phyloP scores from a whole-genome alignment of 2,888 invertebrate species.

The Andrena dorsata region DNA sequence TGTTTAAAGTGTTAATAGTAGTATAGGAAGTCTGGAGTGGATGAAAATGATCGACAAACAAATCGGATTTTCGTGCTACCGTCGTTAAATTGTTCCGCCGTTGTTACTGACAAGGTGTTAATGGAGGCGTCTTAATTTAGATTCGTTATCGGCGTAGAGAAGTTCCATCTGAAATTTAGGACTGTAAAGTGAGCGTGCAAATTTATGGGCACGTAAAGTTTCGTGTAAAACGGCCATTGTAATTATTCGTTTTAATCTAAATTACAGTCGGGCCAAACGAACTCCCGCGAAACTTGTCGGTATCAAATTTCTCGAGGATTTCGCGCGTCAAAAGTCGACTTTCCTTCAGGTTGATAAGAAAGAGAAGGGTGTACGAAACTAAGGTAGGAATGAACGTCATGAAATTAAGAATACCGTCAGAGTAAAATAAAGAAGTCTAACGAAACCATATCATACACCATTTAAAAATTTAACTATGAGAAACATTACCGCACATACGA shows the following conservation, averaged over 20 bases:
- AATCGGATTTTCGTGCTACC: background rate
- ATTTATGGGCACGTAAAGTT: constrained; percentile 54
- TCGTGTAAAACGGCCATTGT: constrained; percentile 50
- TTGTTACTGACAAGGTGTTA: background rate
- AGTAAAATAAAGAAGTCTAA: background rate
- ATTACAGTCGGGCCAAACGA: constrained; percentile 44
- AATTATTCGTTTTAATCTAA: constrained; percentile 59
- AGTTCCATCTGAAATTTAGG: constrained; percentile 25
- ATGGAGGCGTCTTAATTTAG: constrained; percentile 37
- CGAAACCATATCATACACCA: background rate
- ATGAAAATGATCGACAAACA: background rate
- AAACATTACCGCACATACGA: no score
- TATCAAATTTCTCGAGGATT: constrained; percentile 51
- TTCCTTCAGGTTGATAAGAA: constrained; percentile 9
- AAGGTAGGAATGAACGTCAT: background rate
- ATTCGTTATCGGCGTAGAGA: constrained; percentile 34
- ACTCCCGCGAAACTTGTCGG: constrained; percentile 36
- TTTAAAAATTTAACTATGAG: background rate
- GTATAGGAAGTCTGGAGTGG: no score
- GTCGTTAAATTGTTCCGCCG: constrained; percentile 19
- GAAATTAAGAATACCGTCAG: background rate
- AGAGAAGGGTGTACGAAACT: background rate
- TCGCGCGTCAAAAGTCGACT: constrained; percentile 27
- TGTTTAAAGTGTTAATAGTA: background rate
- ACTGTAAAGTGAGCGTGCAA: constrained; percentile 27